Evolutionary conservation across 1,140 invertebrate species (phyloP).

Genomic region (Patella vulgata): DNA sequence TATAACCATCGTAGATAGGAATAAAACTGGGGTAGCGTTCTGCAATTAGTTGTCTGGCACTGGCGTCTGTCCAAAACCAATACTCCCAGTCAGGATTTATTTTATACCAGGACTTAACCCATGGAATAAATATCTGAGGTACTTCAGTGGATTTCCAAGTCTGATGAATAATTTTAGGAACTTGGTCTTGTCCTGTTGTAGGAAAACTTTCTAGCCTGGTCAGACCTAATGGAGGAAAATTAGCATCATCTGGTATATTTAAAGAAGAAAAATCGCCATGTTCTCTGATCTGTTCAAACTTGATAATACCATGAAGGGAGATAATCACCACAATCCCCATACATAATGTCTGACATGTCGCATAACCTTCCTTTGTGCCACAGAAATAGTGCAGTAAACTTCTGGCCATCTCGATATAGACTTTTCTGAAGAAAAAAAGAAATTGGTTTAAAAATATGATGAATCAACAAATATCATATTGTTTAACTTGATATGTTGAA

Average conservation of each 20-base stretch:
- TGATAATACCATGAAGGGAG: slow-evolving; percentile 46
- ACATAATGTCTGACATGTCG: slow-evolving; percentile 5
- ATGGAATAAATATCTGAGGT: slow-evolving; percentile 49
- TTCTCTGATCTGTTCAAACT: slow-evolving; percentile 46
- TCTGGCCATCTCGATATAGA: too few species aligned
- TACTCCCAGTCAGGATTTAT: slow-evolving; percentile 60
- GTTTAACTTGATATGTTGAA: too few species aligned
- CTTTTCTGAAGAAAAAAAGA: too few species aligned
- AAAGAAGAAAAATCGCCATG: slow-evolving; percentile 45
- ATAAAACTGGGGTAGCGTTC: slow-evolving; percentile 52
- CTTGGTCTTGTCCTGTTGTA: slow-evolving; percentile 29
- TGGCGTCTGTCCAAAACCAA: slow-evolving; percentile 62
- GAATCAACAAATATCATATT: too few species aligned
- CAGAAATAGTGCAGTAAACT: too few species aligned
- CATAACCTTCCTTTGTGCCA: too few species aligned
- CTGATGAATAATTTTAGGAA: slow-evolving; percentile 63
- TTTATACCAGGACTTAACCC: slow-evolving; percentile 54
- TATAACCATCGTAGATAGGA: slow-evolving; percentile 52
- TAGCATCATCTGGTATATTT: slow-evolving; percentile 33
- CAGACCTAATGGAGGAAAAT: slow-evolving; percentile 30
- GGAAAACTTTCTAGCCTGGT: slow-evolving; percentile 40
- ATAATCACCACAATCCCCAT: slow-evolving; percentile 9
- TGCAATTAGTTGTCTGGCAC: slow-evolving; percentile 49
- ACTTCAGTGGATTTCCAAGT: slow-evolving; percentile 58
- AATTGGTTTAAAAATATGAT: too few species aligned